Base-by-base conservation (phyloP, 2,888 invertebrate genomes). In the Acleris emargana region DNA sequence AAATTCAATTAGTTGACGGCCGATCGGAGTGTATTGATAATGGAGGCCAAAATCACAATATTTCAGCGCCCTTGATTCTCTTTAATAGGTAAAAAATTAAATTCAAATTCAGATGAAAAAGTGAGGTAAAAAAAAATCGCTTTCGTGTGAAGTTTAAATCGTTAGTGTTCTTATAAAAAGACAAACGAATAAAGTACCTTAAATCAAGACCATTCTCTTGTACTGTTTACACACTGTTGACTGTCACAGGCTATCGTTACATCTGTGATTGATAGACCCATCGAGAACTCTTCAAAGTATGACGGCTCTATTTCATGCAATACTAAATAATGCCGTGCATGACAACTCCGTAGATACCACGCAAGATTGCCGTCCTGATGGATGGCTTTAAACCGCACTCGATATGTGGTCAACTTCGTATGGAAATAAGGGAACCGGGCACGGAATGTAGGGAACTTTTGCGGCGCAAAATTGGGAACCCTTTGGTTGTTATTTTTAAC, bases 261-360 rank as follows among this genome's bases (percentile, higher is more conserved):
- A 72, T 72, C 76, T 79, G 76, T 90, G 91, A 91, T 89, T 86
- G 91, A 91, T 91, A 81, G 84, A 76, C 71, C 79, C 72, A 79
- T 76, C 76, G 75, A 74, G 60, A 76, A 74, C 73, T 78, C 77
- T 74, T 70, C 71, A 71, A 68, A 69, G 74, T 76, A 75, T 80
- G 88, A 89, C 80, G 80, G 80, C 79, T 87, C 86, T 84, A 88
- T 90, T 91, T 89, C 86, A 86, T 85, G 86, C 81, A 76, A 76
- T 74, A 77, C 76, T 82, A 79, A 79, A 83, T 81, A 88, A 84
- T 85, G 80, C 76, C 80, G 73, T 78, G 80, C 83, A 76, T 80
- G 82, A 80, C 82, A 78, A 72, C 68, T 58, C 55, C 38, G 57
- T 57, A 51, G 66, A 66, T 66, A 60, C 55, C 60, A 66, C 69